Percentiles rank a stretch among this genome's conserved stretches.
Conservation (phyloP, 2,888 invertebrate genomes). For the Pristionchus mayeri region DNA sequence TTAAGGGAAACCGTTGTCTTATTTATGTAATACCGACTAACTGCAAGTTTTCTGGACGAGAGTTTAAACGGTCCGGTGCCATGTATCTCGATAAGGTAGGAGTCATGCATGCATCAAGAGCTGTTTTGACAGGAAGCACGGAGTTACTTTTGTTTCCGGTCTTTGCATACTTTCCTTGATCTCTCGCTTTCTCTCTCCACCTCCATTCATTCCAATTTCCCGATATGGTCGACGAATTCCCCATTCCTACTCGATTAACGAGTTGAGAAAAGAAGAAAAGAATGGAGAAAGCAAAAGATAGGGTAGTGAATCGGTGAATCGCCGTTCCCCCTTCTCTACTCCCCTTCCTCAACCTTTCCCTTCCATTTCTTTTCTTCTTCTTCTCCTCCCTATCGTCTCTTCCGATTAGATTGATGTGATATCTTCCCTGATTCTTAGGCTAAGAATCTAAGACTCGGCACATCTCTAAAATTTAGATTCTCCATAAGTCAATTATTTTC, state of each 20-base stretch:
- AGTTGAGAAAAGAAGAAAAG: conserved; percentile 4
- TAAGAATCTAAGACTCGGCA: too few relatives aligned
- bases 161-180: not conserved
- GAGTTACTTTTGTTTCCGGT: not conserved
- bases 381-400: too few relatives aligned
- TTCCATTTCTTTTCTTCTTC: not conserved
- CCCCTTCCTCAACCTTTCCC: not conserved
- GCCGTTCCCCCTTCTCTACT: not conserved
- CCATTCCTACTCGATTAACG: not conserved
- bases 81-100: too few relatives aligned
- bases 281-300: not conserved
- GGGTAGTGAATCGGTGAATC: not conserved
- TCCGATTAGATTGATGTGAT: conserved; percentile 7
- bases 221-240: conserved; percentile 10
- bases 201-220: conserved; percentile 9
- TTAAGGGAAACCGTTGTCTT: too few relatives aligned
- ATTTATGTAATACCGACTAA: too few relatives aligned
- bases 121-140: not conserved
- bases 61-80: not conserved
- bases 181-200: not conserved
- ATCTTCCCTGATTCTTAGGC: too few relatives aligned
- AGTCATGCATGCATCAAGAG: not conserved
- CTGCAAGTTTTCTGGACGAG: not conserved
- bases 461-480: too few relatives aligned
- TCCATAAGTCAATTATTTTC: too few relatives aligned